A percentile compares a stretch with the other conserved stretches of the same genome.
Conservation (phyloP, 1,140 invertebrate species). For the Armadillidium nasatum region DNA sequence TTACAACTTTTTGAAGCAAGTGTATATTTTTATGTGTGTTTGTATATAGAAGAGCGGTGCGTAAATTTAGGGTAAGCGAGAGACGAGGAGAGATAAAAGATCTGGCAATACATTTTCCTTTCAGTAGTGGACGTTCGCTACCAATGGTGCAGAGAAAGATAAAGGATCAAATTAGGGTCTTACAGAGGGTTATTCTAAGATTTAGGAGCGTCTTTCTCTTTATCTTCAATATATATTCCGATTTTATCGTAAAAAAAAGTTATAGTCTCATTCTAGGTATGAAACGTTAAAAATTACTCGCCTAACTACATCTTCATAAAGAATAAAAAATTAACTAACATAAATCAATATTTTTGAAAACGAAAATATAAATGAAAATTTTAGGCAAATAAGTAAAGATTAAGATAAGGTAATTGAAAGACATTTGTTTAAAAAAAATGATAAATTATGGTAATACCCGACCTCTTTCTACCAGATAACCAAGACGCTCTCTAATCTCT, state of each 20-base stretch:
- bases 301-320: neutral
- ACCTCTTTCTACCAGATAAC: no score
- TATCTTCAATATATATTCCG: neutral
- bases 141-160: neutral
- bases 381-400: neutral
- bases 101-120: no score
- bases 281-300: neutral
- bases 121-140: no score
- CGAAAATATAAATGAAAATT: neutral
- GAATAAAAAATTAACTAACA: neutral
- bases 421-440: no score
- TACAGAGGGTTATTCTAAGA: neutral
- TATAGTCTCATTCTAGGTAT: neutral
- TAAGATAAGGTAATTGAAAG: neutral
- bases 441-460: no score
- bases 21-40: neutral
- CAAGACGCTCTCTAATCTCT: no score
- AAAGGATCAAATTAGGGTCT: neutral
- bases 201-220: neutral
- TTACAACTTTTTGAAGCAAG: conserved; percentile 4
- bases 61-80: neutral
- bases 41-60: neutral
- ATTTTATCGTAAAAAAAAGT: neutral
- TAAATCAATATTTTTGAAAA: conserved; percentile 10
- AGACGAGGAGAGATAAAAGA: no score